These are phyloP conservation scores for Rhorus exstirpatorius DNA, from an alignment of 2,888 invertebrate genomes.

Conservation along the genomic window DNA sequence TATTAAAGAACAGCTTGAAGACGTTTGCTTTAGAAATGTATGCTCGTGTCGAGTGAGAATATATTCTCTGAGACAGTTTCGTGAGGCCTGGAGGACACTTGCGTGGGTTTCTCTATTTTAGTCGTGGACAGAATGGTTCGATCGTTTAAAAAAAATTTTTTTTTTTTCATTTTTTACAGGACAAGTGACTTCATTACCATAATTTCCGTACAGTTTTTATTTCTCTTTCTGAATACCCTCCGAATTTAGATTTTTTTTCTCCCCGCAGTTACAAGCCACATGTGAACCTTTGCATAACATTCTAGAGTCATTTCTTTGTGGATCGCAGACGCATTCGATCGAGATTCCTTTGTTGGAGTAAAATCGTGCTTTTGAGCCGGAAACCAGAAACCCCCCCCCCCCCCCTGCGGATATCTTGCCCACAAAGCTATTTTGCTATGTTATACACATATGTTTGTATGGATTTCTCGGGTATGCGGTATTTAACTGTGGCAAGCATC, in stretches of 20 bases:
- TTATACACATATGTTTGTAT: constrained; percentile 1
- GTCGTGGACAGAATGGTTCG: constrained; percentile 15
- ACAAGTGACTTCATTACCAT: constrained; percentile 54
- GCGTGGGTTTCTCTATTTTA: constrained; percentile 49
- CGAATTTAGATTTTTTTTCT: constrained; percentile 35
- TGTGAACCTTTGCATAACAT: constrained; percentile 4
- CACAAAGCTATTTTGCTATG: constrained; percentile 15
- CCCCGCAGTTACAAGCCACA: background rate
- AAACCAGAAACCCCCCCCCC: background rate
- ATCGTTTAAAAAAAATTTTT: constrained; percentile 14
- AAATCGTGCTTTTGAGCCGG: constrained; percentile 26
- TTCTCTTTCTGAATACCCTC: constrained; percentile 5
- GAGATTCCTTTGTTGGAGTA: constrained; percentile 42
- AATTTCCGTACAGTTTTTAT: constrained; percentile 41
- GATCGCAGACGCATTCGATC: constrained; percentile 23
- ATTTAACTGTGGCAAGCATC: constrained; percentile 4
- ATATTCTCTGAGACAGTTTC: constrained; percentile 45
- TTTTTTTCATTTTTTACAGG: constrained; percentile 5
- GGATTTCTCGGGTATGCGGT: background rate
- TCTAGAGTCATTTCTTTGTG: constrained; percentile 6
- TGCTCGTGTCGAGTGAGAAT: constrained; percentile 6
- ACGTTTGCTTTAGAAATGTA: constrained; percentile 55
- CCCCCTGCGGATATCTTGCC: constrained; percentile 15
- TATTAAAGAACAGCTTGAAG: constrained; percentile 41
- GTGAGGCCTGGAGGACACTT: constrained; percentile 52